Evolutionary conservation across 2,797 vertebrate species (phyloP).

Genomic region (Hemibagrus guttatus): DNA sequence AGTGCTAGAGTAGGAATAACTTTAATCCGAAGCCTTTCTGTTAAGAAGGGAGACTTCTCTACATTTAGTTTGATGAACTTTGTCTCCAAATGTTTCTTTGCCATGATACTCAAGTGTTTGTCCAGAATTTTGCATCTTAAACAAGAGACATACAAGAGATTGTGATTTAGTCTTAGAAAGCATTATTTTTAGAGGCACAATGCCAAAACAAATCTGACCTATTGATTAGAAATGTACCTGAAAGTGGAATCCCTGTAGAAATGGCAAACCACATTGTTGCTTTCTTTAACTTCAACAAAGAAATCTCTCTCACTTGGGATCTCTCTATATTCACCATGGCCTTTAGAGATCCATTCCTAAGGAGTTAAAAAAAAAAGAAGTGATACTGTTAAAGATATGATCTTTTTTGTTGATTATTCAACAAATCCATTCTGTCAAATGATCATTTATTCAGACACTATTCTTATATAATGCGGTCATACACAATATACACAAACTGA

Average conservation of each 20-base stretch:
- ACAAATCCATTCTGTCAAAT: not conserved
- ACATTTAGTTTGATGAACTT: slow-evolving; percentile 96
- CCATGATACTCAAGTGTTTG: slow-evolving; percentile 86
- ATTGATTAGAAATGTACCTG: slow-evolving; percentile 75
- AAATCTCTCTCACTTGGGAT: slow-evolving; percentile 95
- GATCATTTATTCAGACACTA: not conserved
- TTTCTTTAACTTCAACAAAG: slow-evolving; percentile 94
- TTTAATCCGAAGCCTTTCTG: slow-evolving; percentile 91
- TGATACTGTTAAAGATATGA: no score
- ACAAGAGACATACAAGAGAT: slow-evolving; percentile 41
- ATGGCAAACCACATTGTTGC: slow-evolving; percentile 96
- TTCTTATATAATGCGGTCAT: no score
- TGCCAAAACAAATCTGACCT: not conserved
- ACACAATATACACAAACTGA: not conserved
- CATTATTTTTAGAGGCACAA: not conserved
- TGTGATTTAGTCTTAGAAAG: not conserved
- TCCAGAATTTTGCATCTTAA: slow-evolving; percentile 92
- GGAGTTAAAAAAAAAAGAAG: slow-evolving; percentile 25
- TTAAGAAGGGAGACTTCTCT: slow-evolving; percentile 94
- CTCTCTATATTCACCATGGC: slow-evolving; percentile 94
- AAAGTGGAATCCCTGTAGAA: slow-evolving; percentile 93
- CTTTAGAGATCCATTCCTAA: slow-evolving; percentile 97
- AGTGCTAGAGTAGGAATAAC: slow-evolving; percentile 91
- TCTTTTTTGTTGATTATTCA: not conserved
- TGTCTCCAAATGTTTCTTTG: slow-evolving; percentile 96